These are phyloP conservation scores for Mya arenaria DNA, from an alignment of 1,140 invertebrate genomes.

Conservation along the genomic window DNA sequence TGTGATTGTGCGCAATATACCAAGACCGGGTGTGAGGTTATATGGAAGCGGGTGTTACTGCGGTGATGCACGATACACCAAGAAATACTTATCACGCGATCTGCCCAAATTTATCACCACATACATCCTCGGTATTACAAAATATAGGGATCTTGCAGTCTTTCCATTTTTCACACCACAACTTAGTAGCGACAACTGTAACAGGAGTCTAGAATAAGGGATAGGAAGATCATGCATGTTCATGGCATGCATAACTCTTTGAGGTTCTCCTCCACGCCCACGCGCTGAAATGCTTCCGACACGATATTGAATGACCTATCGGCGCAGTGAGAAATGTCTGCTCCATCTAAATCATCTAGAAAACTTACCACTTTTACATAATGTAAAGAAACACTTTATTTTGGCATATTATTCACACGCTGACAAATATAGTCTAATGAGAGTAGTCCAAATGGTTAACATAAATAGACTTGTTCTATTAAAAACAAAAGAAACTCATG, in stretches of 20 bases:
- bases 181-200: neutral
- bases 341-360: conserved; percentile 21
- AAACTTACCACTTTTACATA: neutral
- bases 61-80: no score
- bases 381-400: neutral
- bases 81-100: neutral
- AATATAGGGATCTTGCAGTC: neutral
- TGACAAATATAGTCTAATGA: neutral
- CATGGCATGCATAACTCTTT: neutral
- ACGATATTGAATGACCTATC: neutral
- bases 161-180: neutral
- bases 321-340: neutral
- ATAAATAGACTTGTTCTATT: neutral
- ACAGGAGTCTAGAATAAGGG: neutral
- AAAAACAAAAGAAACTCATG: neutral
- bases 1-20: no score
- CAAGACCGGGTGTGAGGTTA: no score
- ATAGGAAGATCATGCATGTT: neutral
- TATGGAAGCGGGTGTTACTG: no score
- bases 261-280: neutral
- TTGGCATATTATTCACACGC: neutral
- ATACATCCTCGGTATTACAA: neutral
- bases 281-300: neutral
- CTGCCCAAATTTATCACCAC: neutral
- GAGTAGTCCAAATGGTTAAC: neutral